These are phyloP conservation scores for Parus major DNA, from an alignment of 2,113 vertebrate genomes.

Conservation along the genomic window DNA sequence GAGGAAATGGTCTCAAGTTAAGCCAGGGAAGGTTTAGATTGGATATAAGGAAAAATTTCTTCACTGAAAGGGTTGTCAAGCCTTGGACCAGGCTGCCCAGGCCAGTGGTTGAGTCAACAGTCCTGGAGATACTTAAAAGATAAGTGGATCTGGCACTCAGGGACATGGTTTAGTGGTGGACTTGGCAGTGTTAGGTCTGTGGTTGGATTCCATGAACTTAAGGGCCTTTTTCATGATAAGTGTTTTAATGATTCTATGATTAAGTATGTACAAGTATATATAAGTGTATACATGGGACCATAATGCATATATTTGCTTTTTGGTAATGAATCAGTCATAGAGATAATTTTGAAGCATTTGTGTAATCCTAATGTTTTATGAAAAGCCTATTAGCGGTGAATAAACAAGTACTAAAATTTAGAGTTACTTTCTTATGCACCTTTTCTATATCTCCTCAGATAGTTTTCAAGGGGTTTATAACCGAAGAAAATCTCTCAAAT, in stretches of 20 bases:
- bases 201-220: background rate
- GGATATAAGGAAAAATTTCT: background rate
- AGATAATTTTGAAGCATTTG: background rate
- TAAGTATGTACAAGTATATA: background rate
- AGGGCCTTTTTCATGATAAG: background rate
- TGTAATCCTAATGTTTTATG: background rate
- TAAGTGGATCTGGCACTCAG: background rate
- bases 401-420: background rate
- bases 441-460: background rate
- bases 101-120: background rate
- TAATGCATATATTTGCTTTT: background rate
- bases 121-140: background rate
- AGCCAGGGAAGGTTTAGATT: background rate
- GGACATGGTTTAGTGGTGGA: background rate
- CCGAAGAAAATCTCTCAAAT: background rate
- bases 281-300: background rate
- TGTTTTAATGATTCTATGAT: background rate
- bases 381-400: background rate
- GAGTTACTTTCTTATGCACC: background rate
- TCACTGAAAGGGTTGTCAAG: background rate
- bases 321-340: background rate
- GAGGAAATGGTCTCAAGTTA: background rate
- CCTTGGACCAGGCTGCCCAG: background rate
- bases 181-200: background rate
- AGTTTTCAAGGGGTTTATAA: slow-evolving; percentile 23